Evolutionary conservation across 2,113 vertebrate species (phyloP).

Genomic region (Trinectes maculatus): DNA sequence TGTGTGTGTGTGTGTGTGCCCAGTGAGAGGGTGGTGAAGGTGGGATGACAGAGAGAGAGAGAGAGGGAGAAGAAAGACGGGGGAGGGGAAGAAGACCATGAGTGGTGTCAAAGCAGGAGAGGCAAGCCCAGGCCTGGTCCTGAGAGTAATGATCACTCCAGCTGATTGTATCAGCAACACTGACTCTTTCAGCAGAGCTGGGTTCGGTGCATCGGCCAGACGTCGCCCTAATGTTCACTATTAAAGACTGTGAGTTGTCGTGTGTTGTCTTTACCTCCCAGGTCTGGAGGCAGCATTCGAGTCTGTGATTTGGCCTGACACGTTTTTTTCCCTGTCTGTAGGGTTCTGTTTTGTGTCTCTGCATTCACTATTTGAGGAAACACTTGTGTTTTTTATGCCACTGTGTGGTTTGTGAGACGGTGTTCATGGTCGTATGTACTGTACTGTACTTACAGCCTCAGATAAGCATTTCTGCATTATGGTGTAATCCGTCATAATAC

Average conservation of each 20-base stretch:
- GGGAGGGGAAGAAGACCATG: conserved; percentile 64
- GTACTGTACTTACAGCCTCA: conserved; percentile 39
- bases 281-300: too few species aligned
- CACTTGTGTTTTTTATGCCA: not conserved
- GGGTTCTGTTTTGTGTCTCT: not conserved
- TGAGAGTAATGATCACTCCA: conserved; percentile 70
- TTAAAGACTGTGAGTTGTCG: too few species aligned
- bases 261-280: too few species aligned
- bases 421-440: too few species aligned
- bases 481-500: conserved; percentile 54
- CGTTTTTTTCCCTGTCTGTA: too few species aligned
- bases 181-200: conserved; percentile 35
- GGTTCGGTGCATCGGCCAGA: conserved; percentile 19
- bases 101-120: conserved; percentile 72
- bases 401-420: too few species aligned
- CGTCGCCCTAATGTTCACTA: conserved; percentile 7
- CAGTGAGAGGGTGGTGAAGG: conserved; percentile 49
- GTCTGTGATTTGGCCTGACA: not conserved
- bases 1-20: conserved; percentile 46
- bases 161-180: conserved; percentile 73
- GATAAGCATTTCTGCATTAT: conserved; percentile 43
- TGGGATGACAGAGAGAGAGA: conserved; percentile 38
- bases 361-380: not conserved
- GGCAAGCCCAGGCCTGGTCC: conserved; percentile 74
- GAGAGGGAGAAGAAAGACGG: conserved; percentile 45